Evolutionary conservation across 2,113 vertebrate genomes (phyloP), one percentile per base, ranked within the genome.

Genomic region (Nettapus auritus): DNA sequence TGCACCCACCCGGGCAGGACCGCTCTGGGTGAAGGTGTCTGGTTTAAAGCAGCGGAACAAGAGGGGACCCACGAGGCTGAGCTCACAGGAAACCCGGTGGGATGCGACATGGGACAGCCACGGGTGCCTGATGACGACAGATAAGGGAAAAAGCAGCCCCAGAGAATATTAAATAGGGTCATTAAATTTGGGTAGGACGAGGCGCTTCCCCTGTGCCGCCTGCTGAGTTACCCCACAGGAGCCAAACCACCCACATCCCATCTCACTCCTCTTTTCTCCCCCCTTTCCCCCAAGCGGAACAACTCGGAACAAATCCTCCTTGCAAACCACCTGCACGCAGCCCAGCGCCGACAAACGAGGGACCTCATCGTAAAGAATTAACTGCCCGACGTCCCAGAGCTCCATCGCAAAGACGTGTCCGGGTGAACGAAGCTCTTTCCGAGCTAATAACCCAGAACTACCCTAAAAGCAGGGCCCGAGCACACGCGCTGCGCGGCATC

Each of bases 271-370:
- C 66, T 38, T 13, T 10, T 7, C 52, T 40, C 5, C 16, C 34
- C 38, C 42, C 13, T 50, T 52, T 29, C 55, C 15, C n/a, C 55
- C 25, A 14, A 77, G 56, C 79, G 19, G 3, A 11, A 52, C n/a
- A 25, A 28, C 1, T 0, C 13, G 64, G 17, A 73, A 17, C 21
- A 74, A 74, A 70, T 25, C 10, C 2, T 40, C 44, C 2, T 1
- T 11, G 33, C 76, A 28, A 53, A 5, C 44, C 53, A 3, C 0
- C 82, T 34, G 75, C 42, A 3, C 0, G 4, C 2, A 1, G 74
- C 38, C 23, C n/a, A 6, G 36, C 2, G 33, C 22, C 40, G 6
- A 10, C 68, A 17, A 38, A 19, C 1, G 28, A 8, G 31, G 16
- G 3, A 46, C 56, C 33, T 1, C 3, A 1, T 4, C 31, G 33